phyloP scores from a whole-genome alignment of 1,140 invertebrate genomes.

The Holotrichia oblita region DNA sequence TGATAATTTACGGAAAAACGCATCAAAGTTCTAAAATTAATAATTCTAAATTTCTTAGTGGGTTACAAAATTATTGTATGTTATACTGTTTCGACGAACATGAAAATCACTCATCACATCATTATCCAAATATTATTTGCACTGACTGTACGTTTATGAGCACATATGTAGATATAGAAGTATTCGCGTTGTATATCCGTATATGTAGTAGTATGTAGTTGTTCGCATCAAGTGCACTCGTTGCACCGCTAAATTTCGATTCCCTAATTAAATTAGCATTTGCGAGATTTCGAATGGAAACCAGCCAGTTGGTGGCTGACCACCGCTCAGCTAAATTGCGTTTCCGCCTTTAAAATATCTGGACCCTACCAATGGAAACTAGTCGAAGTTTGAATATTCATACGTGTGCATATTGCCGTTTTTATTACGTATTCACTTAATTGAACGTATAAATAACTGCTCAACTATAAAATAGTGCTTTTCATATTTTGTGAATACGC shows the following conservation, averaged over 20 bases:
- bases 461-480: not conserved
- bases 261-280: slow-evolving; percentile 26
- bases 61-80: too few species aligned
- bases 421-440: not conserved
- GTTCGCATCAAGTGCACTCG: slow-evolving; percentile 21
- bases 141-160: too few species aligned
- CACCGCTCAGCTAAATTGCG: not conserved
- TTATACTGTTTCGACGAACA: too few species aligned
- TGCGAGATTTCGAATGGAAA: slow-evolving; percentile 22
- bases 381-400: not conserved
- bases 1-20: too few species aligned
- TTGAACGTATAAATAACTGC: not conserved
- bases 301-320: not conserved
- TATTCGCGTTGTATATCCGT: not conserved
- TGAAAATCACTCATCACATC: too few species aligned
- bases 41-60: too few species aligned
- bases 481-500: too few species aligned
- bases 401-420: not conserved
- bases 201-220: not conserved
- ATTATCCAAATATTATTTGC: too few species aligned
- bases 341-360: not conserved
- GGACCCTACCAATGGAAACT: not conserved
- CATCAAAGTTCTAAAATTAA: too few species aligned
- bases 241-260: slow-evolving; percentile 25
- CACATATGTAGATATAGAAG: not conserved